Base-by-base conservation (phyloP, 2,888 invertebrate species). In the Polyploca ridens region DNA sequence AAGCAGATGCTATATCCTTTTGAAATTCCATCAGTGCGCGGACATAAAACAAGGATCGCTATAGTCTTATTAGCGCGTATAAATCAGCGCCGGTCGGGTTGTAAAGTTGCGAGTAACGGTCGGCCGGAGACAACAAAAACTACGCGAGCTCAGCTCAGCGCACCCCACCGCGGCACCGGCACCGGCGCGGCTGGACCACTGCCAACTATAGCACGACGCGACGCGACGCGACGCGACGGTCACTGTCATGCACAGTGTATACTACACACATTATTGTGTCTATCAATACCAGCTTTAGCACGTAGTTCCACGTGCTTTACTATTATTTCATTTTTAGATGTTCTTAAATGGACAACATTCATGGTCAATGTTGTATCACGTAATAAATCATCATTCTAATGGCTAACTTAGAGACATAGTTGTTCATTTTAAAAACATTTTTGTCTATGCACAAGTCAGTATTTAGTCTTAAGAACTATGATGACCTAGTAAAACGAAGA, bases 41-140 rank as follows among this genome's bases (percentile, higher is more conserved):
- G 65, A 74, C 71, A 78, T 73, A 76, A 74, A 75, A 73, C 76
- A 69, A 67, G 70, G 70, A 67, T 75, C 72, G 67, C 63, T 72
- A 74, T 70, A 66, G 46, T 67, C 76, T 71, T 71, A 70, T 75
- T 72, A 69, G 62, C 58, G 63, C 69, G 62, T 61, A 76, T 82
- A 83, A 79, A 80, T 85, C 81, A 80, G 72, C 71, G 62, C 65
- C 66, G 69, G 62, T 59, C 63, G 64, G 59, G 69, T 63, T 69
- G 69, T 54, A 54, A 54, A 54, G 54, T 54, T 10, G 54, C 54
- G 19, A 54, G 54, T 54, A 54, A 16, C 63, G 54, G 64, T 41
- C 41, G 61, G 63, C 62, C 58, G 60, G 66, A 58, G 63, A 33
- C 62, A 62, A 64, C 64, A 63, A 63, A 58, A 63, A 57, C 67